phyloP scores from a whole-genome alignment of 2,888 invertebrate genomes.

The Linyphia triangularis region DNA sequence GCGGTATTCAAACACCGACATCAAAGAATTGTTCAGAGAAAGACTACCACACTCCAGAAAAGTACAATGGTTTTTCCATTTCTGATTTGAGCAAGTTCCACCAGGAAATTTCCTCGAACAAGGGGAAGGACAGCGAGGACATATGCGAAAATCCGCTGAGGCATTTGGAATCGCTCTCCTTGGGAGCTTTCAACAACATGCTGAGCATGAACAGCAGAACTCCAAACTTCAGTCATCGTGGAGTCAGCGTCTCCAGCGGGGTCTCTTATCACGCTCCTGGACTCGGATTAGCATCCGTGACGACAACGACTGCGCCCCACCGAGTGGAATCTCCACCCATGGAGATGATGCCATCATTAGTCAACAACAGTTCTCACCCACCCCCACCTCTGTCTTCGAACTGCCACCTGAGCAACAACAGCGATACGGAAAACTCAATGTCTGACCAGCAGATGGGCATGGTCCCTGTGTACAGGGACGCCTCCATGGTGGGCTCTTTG shows the following conservation, averaged over 20 bases:
- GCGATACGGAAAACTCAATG: constrained; percentile 79
- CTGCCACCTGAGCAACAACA: constrained; percentile 82
- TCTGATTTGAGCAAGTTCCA: constrained; percentile 36
- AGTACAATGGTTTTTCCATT: constrained; percentile 56
- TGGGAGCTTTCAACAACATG: constrained; percentile 81
- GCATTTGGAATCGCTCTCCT: constrained; percentile 88
- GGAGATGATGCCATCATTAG: constrained; percentile 81
- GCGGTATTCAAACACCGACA: neutral
- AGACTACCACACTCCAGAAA: constrained; percentile 7
- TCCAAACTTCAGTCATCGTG: constrained; percentile 35
- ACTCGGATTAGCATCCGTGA: constrained; percentile 79
- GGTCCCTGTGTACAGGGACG: constrained; percentile 78
- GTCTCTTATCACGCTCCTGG: constrained; percentile 78
- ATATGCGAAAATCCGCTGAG: constrained; percentile 85
- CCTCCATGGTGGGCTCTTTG: constrained; percentile 77
- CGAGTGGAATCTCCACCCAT: constrained; percentile 80
- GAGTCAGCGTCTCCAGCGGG: constrained; percentile 61
- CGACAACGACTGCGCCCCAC: constrained; percentile 82
- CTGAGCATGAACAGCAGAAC: constrained; percentile 49
- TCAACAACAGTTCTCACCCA: constrained; percentile 80
- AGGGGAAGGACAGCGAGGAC: constrained; percentile 80
- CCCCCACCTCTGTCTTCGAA: constrained; percentile 33
- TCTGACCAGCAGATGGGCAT: constrained; percentile 76
- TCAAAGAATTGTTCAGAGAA: constrained; percentile 15
- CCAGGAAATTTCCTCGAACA: constrained; percentile 27